Conservation (phyloP, 2,797 vertebrate species). For the Pangasius djambal region DNA sequence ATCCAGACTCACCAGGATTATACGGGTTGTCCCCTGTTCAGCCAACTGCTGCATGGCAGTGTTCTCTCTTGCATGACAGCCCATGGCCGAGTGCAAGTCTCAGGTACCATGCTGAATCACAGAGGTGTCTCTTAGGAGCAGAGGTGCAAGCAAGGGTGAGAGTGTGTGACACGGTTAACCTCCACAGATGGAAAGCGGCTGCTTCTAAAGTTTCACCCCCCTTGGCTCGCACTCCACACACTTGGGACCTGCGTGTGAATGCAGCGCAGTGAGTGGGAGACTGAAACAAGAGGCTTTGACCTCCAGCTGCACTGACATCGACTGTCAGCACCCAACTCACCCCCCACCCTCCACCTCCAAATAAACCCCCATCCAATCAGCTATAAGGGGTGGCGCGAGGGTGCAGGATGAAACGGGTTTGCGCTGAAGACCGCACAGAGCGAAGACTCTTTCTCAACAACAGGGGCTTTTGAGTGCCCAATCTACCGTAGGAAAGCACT, state of each 20-base stretch:
- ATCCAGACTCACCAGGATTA: slow-evolving; percentile 44
- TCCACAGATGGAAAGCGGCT: slow-evolving; percentile 72
- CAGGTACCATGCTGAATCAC: slow-evolving; percentile 43
- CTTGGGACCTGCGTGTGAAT: slow-evolving; percentile 54
- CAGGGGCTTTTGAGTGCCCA: slow-evolving; percentile 59
- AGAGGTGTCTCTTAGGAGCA: slow-evolving; percentile 52
- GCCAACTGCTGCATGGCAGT: slow-evolving; percentile 36
- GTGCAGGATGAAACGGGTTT: slow-evolving; percentile 59
- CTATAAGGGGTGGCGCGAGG: slow-evolving; percentile 54
- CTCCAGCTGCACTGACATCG: slow-evolving; percentile 73
- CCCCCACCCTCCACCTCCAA: slow-evolving; percentile 51
- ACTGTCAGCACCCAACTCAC: slow-evolving; percentile 66
- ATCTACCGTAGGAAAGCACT: slow-evolving; percentile 48
- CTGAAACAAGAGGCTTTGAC: slow-evolving; percentile 77
- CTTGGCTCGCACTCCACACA: slow-evolving; percentile 41
- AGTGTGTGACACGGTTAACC: slow-evolving; percentile 76
- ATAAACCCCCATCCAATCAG: slow-evolving; percentile 57
- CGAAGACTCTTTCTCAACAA: slow-evolving; percentile 53
- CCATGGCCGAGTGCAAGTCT: slow-evolving; percentile 41
- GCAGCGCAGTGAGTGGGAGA: slow-evolving; percentile 64
- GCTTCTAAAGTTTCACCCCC: slow-evolving; percentile 73
- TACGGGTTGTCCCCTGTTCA: slow-evolving; percentile 22
- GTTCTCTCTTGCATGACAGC: slow-evolving; percentile 42
- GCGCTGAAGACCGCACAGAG: slow-evolving; percentile 55
- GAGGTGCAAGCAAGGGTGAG: slow-evolving; percentile 59